Evolutionary conservation across 2,888 invertebrate genomes (phyloP), one percentile per base, ranked within the genome.

Genomic region (Microdon myrmicae): DNA sequence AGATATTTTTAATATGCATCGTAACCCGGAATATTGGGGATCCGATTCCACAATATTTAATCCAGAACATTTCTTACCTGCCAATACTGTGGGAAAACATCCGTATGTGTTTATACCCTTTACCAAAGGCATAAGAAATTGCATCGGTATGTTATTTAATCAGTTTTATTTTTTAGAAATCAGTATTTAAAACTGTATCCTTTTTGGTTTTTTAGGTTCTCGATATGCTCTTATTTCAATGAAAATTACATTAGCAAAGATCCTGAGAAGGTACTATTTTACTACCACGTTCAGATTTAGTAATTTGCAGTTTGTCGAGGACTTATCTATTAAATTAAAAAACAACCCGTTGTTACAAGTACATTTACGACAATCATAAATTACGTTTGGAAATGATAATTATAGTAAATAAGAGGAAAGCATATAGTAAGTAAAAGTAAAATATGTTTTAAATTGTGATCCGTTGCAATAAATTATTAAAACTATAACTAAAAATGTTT

Each of bases 101-200:
- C 71, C 79, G 0, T 78, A 74, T 32, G 73, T 77, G 0, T 79
- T 69, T 53, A 74, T 78, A 54, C 79, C 79, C 2, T 79, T 79
- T 19, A 74, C 76, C n/a, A 77, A 77, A 44, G 79, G 79, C 1
- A 68, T 74, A 8, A 67, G 79, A 6, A 78, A 74, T 47, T 78
- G 78, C 31, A 79, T 79, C 59, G 76, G 77, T 74, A 64, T 10
- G 32, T 4, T 26, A 17, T 3, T 22, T 16, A 29, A 34, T 4
- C 4, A 3, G 1, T 25, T 3, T 34, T 16, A n/a, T 7, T 7
- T 4, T 9, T 3, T 31, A 2, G 13, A 0, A n/a, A 22, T 2
- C 3, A 35, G 9, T 3, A 13, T n/a, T 19, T 4, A 13, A 10
- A 1, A 22, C 29, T 22, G 5, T 19, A 6, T 14, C 12, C 8